Base-by-base conservation (phyloP, 92 coral and sea anemone genomes). In the Montipora capitata region DNA sequence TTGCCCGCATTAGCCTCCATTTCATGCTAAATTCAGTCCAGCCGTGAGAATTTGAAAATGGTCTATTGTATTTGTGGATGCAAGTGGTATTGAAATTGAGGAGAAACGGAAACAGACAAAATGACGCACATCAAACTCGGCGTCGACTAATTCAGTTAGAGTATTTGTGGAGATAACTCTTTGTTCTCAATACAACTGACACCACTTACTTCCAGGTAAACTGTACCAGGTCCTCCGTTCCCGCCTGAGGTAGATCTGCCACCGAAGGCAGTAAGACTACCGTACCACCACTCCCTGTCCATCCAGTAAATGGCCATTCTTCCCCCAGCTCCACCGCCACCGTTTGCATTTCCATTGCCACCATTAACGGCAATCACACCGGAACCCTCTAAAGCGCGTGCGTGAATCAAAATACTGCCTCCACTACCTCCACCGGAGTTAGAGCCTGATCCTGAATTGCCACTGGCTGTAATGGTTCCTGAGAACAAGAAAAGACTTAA, bases 241-340 rank as follows among this genome's bases (percentile, higher is more conserved):
- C 97, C 92, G 13, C 86, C 82, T 3, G 86, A 88, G 44, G 89
- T 15, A 5, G 93, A 92, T 39, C 92, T 64, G 18, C 99, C 99
- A 63, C 99, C 99, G 69, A 90, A 95, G 10, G 98, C 94, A 57
- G 78, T 93, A 40, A 97, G 86, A 2, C 76, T 72, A 10, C 99
- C 99, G 76, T 89, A 92, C 98, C 98, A 97, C 99, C 99, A 97
- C 84, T 97, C 99, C 74, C 96, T 92, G 87, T 97, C 99, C 68
- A 95, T 92, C 99, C 99, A 97, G 80, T 92, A 83, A 49, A 97
- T 56, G 48, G 98, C 97, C 76, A 95, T 87, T 54, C 99, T 85
- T 20, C 99, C 99, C 7, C 99, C 99, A 79, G 94, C 95, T 11
- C 98, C 99, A 5, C 99, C 98, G 4, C 99, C 99, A 14, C 99